phyloP scores from a whole-genome alignment of 92 coral and sea anemone species.

The Desmophyllum pertusum region DNA sequence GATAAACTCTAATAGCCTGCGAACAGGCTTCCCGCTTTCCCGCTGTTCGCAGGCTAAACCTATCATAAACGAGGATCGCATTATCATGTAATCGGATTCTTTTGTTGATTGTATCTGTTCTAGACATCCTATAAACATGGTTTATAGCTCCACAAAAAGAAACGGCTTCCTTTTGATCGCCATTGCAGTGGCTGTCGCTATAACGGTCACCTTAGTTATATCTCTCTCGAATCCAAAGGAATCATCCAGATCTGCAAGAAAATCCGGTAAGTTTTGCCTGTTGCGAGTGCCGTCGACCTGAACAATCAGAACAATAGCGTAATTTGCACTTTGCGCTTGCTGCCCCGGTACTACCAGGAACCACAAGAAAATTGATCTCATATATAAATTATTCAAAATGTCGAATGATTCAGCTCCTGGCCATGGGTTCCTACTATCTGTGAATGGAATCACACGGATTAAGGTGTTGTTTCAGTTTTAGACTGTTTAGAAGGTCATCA shows the following conservation, averaged over 20 bases:
- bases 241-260: not conserved
- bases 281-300: not conserved
- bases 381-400: too few species aligned
- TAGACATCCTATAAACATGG: slow-evolving; percentile 5
- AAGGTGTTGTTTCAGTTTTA: too few species aligned
- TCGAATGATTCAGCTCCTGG: too few species aligned
- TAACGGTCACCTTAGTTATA: slow-evolving; percentile 7
- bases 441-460: too few species aligned
- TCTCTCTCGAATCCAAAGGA: slow-evolving; percentile 1
- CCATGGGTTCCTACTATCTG: too few species aligned
- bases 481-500: too few species aligned
- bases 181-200: slow-evolving; percentile 2
- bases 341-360: too few species aligned
- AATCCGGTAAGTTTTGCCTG: slow-evolving; percentile 24
- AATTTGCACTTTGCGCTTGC: not conserved
- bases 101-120: not conserved
- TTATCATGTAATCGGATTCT: not conserved
- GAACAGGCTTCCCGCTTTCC: too few species aligned
- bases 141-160: slow-evolving; percentile 9
- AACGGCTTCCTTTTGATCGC: slow-evolving; percentile 24
- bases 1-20: too few species aligned
- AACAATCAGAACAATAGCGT: not conserved
- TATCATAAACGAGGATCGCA: not conserved
- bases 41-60: too few species aligned
- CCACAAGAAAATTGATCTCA: too few species aligned